phyloP scores from a whole-genome alignment of 2,888 invertebrate species.

The Drosophila anomelani region DNA sequence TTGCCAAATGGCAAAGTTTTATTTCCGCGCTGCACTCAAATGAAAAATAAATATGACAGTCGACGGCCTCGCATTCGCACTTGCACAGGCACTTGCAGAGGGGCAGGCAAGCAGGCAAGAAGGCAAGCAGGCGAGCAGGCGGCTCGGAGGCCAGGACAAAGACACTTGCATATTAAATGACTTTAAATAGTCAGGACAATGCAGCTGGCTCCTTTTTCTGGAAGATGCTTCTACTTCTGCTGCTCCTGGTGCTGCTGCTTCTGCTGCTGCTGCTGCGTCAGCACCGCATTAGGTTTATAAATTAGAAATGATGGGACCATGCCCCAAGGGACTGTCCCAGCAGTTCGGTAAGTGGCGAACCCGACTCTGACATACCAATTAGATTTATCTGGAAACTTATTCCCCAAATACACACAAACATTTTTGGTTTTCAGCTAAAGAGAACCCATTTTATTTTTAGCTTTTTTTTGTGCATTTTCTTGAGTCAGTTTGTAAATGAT shows the following conservation, averaged over 20 bases:
- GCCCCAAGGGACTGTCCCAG: conserved; percentile 51
- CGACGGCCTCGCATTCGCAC: conserved; percentile 54
- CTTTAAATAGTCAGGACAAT: conserved; percentile 78
- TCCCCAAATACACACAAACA: neutral
- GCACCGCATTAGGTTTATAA: conserved; percentile 77
- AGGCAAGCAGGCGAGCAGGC: neutral
- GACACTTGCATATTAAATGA: conserved; percentile 79
- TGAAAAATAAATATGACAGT: conserved; percentile 80
- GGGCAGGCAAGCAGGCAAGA: too few species aligned
- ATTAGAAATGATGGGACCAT: conserved; percentile 75
- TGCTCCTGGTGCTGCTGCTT: conserved; percentile 1
- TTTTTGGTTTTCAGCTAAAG: neutral
- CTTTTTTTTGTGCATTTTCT: neutral
- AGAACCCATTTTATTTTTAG: neutral
- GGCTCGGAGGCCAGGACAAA: conserved; percentile 56
- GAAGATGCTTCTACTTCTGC: conserved; percentile 41
- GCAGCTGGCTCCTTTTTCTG: conserved; percentile 43
- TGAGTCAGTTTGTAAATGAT: neutral
- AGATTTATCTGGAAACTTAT: conserved; percentile 17
- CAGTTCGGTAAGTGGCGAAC: conserved; percentile 32
- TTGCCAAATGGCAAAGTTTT: conserved; percentile 78
- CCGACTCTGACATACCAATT: conserved; percentile 44
- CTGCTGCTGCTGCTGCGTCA: conserved; percentile 51
- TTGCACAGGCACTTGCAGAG: conserved; percentile 5
- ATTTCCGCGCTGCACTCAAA: conserved; percentile 74